Percentiles rank a stretch among this genome's conserved stretches.
Evolutionary conservation across 2,113 vertebrate species (phyloP).

Genomic region (Oophaga pumilio): DNA sequence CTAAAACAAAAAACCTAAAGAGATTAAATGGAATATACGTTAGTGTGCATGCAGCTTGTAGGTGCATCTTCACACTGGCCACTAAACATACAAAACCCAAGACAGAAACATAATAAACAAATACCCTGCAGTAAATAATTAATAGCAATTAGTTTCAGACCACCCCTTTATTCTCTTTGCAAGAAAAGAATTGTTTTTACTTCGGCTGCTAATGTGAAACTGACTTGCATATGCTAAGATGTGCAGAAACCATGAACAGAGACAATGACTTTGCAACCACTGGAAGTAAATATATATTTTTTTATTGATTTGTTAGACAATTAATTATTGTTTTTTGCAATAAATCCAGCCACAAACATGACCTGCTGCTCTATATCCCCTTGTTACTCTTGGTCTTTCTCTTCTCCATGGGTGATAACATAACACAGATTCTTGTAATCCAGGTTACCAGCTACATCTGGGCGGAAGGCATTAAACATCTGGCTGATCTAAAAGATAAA

Average conservation of each 20-base stretch:
- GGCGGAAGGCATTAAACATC: slow-evolving; percentile 87
- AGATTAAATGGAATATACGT: no score
- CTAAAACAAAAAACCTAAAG: no score
- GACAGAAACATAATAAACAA: no score
- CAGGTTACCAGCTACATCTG: slow-evolving; percentile 86
- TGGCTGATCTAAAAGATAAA: slow-evolving; percentile 77
- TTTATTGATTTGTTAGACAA: slow-evolving; percentile 31
- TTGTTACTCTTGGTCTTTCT: slow-evolving; percentile 78
- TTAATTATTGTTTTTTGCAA: slow-evolving; percentile 21
- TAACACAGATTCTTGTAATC: slow-evolving; percentile 91
- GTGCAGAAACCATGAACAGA: not conserved
- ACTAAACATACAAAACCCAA: no score
- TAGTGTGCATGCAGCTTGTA: no score
- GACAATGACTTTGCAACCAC: slow-evolving; percentile 21
- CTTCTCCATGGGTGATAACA: slow-evolving; percentile 87
- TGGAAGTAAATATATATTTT: not conserved
- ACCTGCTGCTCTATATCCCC: not conserved
- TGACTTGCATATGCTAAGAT: not conserved
- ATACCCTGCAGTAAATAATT: no score
- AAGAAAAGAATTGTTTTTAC: not conserved
- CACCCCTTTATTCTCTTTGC: not conserved
- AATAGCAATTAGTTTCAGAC: no score
- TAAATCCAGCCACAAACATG: not conserved
- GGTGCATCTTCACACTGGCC: no score
- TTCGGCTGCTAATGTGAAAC: not conserved